A percentile compares a stretch with the other conserved stretches of the same genome.
Evolutionary conservation across 2,113 vertebrate genomes (phyloP).

Genomic region (Carollia perspicillata): DNA sequence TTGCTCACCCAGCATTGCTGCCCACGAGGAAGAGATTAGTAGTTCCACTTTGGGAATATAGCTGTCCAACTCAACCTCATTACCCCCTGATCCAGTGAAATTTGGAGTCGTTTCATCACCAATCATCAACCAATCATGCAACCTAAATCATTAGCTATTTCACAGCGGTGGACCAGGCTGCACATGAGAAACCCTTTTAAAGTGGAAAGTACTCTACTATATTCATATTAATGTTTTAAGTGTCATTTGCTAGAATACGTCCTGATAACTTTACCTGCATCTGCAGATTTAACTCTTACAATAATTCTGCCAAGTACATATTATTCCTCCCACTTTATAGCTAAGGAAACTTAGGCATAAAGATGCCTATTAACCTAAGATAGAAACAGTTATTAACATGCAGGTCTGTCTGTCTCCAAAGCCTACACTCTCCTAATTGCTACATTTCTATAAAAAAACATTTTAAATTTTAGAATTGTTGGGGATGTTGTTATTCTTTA

Average conservation of each 20-base stretch:
- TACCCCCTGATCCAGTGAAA: neutral
- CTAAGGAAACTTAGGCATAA: neutral
- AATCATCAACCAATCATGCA: neutral
- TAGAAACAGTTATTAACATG: neutral
- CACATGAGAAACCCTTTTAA: neutral
- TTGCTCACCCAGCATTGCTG: too few relatives aligned
- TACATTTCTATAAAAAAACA: neutral
- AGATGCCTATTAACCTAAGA: neutral
- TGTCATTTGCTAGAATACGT: neutral
- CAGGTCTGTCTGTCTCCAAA: neutral
- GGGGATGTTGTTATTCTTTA: neutral
- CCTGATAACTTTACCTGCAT: neutral
- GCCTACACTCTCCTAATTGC: neutral
- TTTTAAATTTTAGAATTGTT: neutral
- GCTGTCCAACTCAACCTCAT: neutral
- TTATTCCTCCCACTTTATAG: neutral
- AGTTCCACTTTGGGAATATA: neutral
- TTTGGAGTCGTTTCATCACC: neutral
- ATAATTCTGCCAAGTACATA: neutral
- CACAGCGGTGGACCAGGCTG: neutral
- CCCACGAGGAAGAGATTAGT: neutral
- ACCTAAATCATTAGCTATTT: neutral
- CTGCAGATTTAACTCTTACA: neutral
- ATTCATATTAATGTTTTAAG: neutral
- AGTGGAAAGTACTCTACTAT: neutral